Evolutionary conservation across 2,888 invertebrate species (phyloP).

Genomic region (Epistrophe eligans): DNA sequence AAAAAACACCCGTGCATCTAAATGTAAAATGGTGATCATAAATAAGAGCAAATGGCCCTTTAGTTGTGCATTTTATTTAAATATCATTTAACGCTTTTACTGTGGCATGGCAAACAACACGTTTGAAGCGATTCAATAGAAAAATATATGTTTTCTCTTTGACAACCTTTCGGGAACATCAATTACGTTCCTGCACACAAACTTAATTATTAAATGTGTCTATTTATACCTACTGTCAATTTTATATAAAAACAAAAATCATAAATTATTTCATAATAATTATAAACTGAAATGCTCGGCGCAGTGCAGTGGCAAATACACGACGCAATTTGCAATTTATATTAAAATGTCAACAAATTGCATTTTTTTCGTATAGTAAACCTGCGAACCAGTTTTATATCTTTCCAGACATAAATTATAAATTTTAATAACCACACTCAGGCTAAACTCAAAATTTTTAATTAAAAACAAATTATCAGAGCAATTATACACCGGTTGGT

Average conservation of each 20-base stretch:
- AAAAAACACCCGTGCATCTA: no score
- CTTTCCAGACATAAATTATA: constrained; percentile 3
- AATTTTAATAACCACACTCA: constrained; percentile 10
- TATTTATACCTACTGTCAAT: no score
- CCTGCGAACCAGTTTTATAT: not conserved
- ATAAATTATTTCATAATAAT: constrained; percentile 26
- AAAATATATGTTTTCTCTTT: no score
- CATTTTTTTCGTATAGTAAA: not conserved
- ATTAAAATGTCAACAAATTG: constrained; percentile 30
- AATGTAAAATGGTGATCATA: no score
- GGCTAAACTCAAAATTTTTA: constrained; percentile 19
- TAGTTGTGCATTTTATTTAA: no score
- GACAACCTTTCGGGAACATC: no score
- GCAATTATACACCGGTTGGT: constrained; percentile 33
- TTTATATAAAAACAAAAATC: not conserved
- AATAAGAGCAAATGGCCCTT: no score
- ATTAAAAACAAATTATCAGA: constrained; percentile 60
- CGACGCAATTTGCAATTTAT: not conserved
- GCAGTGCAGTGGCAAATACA: not conserved
- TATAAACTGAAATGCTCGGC: not conserved
- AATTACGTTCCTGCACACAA: no score
- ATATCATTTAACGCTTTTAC: no score
- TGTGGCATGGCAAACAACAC: no score
- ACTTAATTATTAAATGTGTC: no score
- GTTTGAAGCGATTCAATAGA: no score